Conservation (phyloP, 2,113 vertebrate species). For the Podocnemis expansa region DNA sequence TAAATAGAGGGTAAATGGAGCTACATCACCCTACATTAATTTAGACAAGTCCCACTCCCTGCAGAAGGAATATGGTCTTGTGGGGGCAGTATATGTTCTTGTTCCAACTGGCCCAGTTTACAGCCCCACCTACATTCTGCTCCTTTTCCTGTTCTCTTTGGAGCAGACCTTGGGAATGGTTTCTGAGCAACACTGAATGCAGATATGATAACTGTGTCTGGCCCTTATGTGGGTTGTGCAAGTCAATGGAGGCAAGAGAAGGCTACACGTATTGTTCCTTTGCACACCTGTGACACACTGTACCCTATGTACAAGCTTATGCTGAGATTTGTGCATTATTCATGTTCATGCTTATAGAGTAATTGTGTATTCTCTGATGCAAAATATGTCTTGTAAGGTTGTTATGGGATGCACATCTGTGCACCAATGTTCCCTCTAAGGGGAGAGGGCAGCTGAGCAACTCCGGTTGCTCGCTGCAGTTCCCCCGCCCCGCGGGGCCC, state of each 20-base stretch:
- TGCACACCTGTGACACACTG: neutral
- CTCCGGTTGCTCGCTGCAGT: too few relatives aligned
- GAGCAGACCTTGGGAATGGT: neutral
- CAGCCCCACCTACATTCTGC: neutral
- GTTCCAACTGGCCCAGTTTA: neutral
- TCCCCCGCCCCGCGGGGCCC: too few relatives aligned
- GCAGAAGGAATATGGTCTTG: neutral
- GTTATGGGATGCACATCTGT: too few relatives aligned
- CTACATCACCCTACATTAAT: fast-evolving
- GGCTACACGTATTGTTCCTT: fast-evolving
- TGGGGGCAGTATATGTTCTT: neutral
- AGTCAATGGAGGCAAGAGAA: neutral
- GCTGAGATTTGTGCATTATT: too few relatives aligned
- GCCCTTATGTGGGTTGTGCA: neutral
- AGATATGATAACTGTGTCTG: fast-evolving
- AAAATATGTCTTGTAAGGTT: too few relatives aligned
- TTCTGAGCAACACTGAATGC: neutral
- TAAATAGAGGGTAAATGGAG: neutral
- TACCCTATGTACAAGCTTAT: too few relatives aligned
- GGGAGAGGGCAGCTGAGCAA: too few relatives aligned
- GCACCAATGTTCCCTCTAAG: too few relatives aligned
- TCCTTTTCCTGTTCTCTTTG: neutral
- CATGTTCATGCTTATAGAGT: too few relatives aligned
- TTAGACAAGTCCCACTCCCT: neutral
- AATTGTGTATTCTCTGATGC: too few relatives aligned